Evolutionary conservation across 2,888 invertebrate genomes (phyloP).

Genomic region (Morpho helenor): DNA sequence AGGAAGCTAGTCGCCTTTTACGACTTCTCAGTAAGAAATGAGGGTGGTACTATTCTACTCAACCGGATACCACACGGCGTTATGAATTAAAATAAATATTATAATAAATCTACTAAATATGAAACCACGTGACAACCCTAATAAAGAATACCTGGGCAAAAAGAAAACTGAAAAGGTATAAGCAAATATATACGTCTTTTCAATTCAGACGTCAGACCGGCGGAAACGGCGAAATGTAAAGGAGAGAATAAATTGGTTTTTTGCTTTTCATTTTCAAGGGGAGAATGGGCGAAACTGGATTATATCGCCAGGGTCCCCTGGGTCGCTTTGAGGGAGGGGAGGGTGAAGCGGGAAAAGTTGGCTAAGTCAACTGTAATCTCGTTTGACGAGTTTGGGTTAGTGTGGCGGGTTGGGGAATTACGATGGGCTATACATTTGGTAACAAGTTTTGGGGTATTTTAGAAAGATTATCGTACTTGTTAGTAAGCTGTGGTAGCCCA

Average conservation of each 20-base stretch:
- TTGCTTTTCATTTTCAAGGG: constrained; percentile 48
- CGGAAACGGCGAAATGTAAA: constrained; percentile 22
- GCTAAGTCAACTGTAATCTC: constrained; percentile 57
- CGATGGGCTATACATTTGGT: constrained; percentile 9
- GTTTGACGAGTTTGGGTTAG: constrained; percentile 44
- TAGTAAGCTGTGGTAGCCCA: too few relatives aligned
- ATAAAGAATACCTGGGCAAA: constrained; percentile 3
- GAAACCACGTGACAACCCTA: background rate
- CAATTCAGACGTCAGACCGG: constrained; percentile 11
- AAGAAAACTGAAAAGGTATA: background rate
- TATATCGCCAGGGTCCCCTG: constrained; percentile 51
- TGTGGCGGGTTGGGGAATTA: constrained; percentile 25
- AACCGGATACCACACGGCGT: too few relatives aligned
- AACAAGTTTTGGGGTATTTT: background rate
- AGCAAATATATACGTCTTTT: constrained; percentile 2
- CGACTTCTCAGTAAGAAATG: too few relatives aligned
- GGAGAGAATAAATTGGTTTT: constrained; percentile 38
- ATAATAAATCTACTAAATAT: too few relatives aligned
- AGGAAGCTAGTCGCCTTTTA: too few relatives aligned
- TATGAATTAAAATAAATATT: too few relatives aligned
- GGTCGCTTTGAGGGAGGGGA: constrained; percentile 29
- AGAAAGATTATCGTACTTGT: background rate
- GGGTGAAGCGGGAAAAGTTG: constrained; percentile 44
- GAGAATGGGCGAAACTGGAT: constrained; percentile 63
- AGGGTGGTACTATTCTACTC: too few relatives aligned